Evolutionary conservation across 1,140 invertebrate species (phyloP).

Genomic region (Drosophila sucinea): DNA sequence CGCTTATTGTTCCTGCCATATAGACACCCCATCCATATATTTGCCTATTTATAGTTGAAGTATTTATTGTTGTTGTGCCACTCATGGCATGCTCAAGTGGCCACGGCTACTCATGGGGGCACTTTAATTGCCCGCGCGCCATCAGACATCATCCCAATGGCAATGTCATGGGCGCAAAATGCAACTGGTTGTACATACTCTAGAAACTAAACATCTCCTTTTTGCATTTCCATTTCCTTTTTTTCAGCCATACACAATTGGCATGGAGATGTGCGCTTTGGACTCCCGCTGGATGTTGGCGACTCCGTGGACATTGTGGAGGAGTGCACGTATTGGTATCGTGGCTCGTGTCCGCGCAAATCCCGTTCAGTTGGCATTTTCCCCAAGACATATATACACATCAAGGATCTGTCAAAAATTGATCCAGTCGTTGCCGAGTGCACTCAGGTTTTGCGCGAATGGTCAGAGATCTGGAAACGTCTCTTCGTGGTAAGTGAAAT

Average conservation of each 20-base stretch:
- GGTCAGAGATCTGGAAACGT: conserved; percentile 95
- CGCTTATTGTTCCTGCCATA: conserved; percentile 39
- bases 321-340: conserved; percentile 93
- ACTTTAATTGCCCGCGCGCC: conserved; percentile 66
- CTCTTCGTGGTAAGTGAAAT: conserved; percentile 89
- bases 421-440: conserved; percentile 95
- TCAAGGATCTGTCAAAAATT: conserved; percentile 91
- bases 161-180: conserved; percentile 68
- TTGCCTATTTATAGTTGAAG: conserved; percentile 81
- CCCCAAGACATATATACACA: conserved; percentile 89
- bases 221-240: conserved; percentile 13
- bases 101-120: conserved; percentile 66
- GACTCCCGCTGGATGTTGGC: conserved; percentile 93
- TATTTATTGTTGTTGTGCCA: conserved; percentile 79
- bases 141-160: conserved; percentile 22
- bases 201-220: conserved; percentile 19
- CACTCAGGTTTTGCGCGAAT: conserved; percentile 95
- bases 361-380: conserved; percentile 93
- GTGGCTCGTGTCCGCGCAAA: conserved; percentile 91
- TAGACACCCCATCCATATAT: conserved; percentile 51
- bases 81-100: conserved; percentile 77
- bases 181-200: conserved; percentile 64
- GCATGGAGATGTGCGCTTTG: conserved; percentile 91
- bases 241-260: conserved; percentile 93
- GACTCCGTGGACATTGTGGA: conserved; percentile 95